These are phyloP conservation scores for Metalampra italica DNA, from an alignment of 2,888 invertebrate genomes.

Conservation along the genomic window DNA sequence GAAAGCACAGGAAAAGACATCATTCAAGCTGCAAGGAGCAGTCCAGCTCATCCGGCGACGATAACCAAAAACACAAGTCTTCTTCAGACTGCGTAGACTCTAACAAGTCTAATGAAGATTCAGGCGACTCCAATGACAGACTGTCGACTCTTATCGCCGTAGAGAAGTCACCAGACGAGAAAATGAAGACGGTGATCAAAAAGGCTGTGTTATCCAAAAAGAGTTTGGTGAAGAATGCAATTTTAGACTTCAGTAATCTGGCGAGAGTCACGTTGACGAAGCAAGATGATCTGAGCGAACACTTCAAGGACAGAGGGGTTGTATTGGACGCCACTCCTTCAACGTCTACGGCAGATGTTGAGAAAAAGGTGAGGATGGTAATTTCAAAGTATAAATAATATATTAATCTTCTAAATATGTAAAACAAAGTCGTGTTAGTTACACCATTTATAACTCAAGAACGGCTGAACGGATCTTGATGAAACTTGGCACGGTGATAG, in stretches of 20 bases:
- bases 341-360: conserved; percentile 39
- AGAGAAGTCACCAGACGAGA: conserved; percentile 59
- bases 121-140: conserved; percentile 56
- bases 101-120: conserved; percentile 69
- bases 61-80: conserved; percentile 59
- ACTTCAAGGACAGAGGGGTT: conserved; percentile 67
- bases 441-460: too few species aligned
- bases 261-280: conserved; percentile 47
- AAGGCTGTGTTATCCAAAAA: conserved; percentile 61
- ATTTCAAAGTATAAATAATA: too few species aligned
- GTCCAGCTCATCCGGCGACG: conserved; percentile 73
- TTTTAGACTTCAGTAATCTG: conserved; percentile 60
- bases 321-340: conserved; percentile 45
- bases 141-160: conserved; percentile 57
- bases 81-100: conserved; percentile 64
- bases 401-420: too few species aligned
- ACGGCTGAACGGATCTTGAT: too few species aligned
- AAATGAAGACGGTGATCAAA: conserved; percentile 67
- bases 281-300: conserved; percentile 48
- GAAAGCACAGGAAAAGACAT: conserved; percentile 88
- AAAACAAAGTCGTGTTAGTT: too few species aligned
- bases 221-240: conserved; percentile 57
- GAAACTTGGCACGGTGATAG: too few species aligned
- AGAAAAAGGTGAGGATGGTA: conserved; percentile 64
- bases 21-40: conserved; percentile 73